Evolutionary conservation across 2,113 vertebrate genomes (phyloP), one percentile per base, ranked within the genome.

Genomic region (Atrichornis clamosus): DNA sequence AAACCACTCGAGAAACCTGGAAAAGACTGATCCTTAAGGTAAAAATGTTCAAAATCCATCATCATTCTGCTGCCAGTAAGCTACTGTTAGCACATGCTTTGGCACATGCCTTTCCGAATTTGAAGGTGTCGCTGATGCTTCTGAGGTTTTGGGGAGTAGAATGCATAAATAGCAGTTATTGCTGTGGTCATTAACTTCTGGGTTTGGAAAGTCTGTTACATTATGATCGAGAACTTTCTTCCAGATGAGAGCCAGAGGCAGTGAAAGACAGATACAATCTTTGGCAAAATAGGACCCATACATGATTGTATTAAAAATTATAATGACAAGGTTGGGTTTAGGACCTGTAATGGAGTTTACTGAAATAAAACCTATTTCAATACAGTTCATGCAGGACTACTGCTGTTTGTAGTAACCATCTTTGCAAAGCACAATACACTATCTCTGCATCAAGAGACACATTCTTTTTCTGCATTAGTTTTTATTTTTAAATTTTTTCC

Each of bases 111-210:
- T 91, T 87, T 87, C 89, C 4, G 5, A 91, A 84, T 91, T 92
- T 93, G 84, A 65, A 82, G 93, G 50, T 73, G 62, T 76, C 65
- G 46, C 41, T 76, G 79, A 33, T 74, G 63, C 49, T 89, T 95
- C 69, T 82, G 73, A 96, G 69, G 84, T 89, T 95, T 95, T 23
- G 53, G 62, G 69, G 70, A 89, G 69, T 17, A 95, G 80, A 95
- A 89, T 65, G 20, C 52, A 85, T 95, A 79, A 91, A 35, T 65
- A 79, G 63, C 24, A 79, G 28, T 84, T 91, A 82, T 84, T 2
- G 2, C n/a, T 58, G 24, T 35, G 46, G 81, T 60, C 49, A 72
- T 93, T 94, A 89, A 69, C 53, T 94, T 83, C 74, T 85, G 35
- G 13, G 8, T 73, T 93, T 87, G 78, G 44, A 78, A 96, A 93